These are phyloP conservation scores for Atherinosoma microstoma DNA, from an alignment of 2,797 vertebrate species.

Conservation along the genomic window DNA sequence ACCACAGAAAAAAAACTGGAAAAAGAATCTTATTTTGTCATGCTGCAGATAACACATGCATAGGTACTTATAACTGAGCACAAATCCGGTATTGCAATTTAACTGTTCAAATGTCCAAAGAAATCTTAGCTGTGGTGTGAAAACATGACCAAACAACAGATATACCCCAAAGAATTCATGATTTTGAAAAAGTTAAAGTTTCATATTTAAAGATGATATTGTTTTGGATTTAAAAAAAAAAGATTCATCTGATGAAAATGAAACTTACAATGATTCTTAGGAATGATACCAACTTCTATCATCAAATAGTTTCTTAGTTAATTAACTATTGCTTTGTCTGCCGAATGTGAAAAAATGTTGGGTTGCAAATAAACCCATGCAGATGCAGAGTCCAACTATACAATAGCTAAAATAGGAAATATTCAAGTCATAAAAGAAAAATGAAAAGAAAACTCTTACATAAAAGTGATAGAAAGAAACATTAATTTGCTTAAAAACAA, in stretches of 20 bases:
- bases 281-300: background rate
- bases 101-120: background rate
- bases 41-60: slow-evolving; percentile 3
- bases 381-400: background rate
- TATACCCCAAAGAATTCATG: background rate
- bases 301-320: background rate
- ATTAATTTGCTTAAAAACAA: background rate
- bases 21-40: no score
- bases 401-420: background rate
- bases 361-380: background rate
- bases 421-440: background rate
- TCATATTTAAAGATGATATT: background rate
- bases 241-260: background rate
- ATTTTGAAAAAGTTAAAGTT: background rate
- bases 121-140: background rate
- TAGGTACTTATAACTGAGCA: background rate
- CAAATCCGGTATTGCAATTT: background rate
- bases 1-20: no score
- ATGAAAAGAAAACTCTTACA: background rate
- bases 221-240: background rate
- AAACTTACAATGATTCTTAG: background rate
- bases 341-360: background rate
- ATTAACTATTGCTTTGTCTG: background rate
- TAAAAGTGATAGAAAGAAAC: background rate
- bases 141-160: background rate